Evolutionary conservation across 2,797 vertebrate species (phyloP).

Genomic region (Strix occidentalis): DNA sequence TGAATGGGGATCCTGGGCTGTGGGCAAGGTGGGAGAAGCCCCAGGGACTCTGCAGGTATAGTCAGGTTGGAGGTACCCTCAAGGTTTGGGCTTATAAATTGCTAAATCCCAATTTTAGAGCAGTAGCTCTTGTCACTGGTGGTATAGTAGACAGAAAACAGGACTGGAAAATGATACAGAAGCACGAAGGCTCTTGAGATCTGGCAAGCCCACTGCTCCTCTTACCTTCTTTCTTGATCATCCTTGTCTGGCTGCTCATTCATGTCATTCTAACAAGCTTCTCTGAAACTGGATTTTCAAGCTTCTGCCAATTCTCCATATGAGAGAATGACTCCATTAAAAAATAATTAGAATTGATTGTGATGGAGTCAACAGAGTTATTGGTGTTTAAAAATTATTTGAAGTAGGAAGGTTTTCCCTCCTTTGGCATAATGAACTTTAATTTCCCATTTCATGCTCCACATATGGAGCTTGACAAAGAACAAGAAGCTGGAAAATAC

Average conservation of each 20-base stretch:
- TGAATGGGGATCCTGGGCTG: fast-evolving
- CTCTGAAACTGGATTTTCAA: background rate
- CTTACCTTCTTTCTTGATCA: background rate
- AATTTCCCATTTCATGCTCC: background rate
- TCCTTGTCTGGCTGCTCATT: background rate
- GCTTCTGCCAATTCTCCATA: background rate
- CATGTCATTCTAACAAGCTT: background rate
- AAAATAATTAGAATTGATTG: background rate
- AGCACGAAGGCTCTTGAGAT: background rate
- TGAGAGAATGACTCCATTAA: background rate
- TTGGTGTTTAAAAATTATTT: background rate
- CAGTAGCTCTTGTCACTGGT: background rate
- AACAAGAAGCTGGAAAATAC: background rate
- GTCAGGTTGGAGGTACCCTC: background rate
- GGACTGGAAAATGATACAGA: background rate
- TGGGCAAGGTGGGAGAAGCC: background rate
- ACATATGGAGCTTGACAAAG: background rate
- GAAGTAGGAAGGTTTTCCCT: background rate
- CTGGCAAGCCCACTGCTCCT: fast-evolving
- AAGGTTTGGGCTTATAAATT: fast-evolving
- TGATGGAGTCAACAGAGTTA: background rate
- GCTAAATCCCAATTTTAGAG: background rate
- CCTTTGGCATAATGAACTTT: background rate
- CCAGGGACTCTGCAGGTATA: background rate
- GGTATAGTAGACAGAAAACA: background rate